Evolutionary conservation across 2,888 invertebrate species (phyloP).

Genomic region (Dynastes maya): DNA sequence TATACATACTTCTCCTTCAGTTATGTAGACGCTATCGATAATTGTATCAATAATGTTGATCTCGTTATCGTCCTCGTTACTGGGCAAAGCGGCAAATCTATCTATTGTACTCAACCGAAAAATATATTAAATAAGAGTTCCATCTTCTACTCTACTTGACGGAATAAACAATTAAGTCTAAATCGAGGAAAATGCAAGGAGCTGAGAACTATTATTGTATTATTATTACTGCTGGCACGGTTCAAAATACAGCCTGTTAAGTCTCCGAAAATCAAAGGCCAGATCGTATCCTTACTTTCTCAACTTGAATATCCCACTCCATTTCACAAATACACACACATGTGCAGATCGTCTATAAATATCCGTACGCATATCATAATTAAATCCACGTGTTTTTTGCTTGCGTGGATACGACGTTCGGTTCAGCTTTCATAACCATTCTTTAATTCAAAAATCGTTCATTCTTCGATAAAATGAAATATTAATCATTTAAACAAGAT

Average conservation of each 20-base stretch:
- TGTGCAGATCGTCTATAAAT: conserved; percentile 26
- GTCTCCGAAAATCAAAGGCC: neutral
- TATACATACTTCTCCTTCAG: too few relatives aligned
- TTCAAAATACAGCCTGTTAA: neutral
- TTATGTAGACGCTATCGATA: too few relatives aligned
- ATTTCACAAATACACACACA: conserved; percentile 9
- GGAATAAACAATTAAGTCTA: too few relatives aligned
- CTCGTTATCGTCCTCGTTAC: too few relatives aligned
- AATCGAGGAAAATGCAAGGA: neutral
- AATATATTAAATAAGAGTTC: too few relatives aligned
- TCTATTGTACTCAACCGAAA: too few relatives aligned
- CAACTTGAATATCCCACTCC: conserved; percentile 18
- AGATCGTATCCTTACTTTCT: neutral
- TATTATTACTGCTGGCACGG: neutral
- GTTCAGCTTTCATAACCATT: neutral
- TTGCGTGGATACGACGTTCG: conserved; percentile 27
- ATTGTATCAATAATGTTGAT: too few relatives aligned
- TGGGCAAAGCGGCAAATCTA: too few relatives aligned
- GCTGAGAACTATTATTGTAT: neutral
- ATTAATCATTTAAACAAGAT: neutral
- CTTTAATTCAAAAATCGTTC: neutral
- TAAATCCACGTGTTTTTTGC: conserved; percentile 38
- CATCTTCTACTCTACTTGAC: too few relatives aligned
- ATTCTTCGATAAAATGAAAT: neutral
- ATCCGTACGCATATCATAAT: conserved; percentile 38